phyloP scores from a whole-genome alignment of 1,140 invertebrate species.

The Drosophila dunni region DNA sequence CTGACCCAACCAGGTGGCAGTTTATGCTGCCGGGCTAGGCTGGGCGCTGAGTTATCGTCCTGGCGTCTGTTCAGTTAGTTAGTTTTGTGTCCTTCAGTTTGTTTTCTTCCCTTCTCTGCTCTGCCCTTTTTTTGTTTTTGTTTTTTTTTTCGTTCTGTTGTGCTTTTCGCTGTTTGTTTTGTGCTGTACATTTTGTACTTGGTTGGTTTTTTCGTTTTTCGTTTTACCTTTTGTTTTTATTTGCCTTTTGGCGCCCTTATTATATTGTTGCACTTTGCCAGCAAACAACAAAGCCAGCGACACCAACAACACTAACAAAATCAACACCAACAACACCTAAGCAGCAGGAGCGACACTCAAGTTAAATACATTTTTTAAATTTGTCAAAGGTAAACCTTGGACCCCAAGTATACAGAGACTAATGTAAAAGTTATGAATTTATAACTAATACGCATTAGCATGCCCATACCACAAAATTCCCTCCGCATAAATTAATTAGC shows the following conservation, averaged over 20 bases:
- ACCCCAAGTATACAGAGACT: constrained; percentile 24
- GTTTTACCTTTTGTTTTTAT: constrained; percentile 65
- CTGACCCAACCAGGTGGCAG: constrained; percentile 69
- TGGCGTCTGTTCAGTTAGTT: constrained; percentile 68
- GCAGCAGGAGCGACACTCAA: constrained; percentile 11
- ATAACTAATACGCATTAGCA: constrained; percentile 70
- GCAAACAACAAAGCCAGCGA: constrained; percentile 29
- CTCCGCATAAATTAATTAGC: constrained; percentile 77
- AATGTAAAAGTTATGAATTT: constrained; percentile 79
- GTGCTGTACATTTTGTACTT: constrained; percentile 42
- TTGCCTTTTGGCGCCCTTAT: constrained; percentile 79
- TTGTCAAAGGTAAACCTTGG: constrained; percentile 33
- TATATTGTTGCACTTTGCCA: constrained; percentile 69
- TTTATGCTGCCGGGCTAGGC: constrained; percentile 61
- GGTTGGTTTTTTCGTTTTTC: constrained; percentile 19
- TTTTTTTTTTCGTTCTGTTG: constrained; percentile 26
- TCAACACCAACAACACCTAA: neutral
- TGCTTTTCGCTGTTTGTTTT: constrained; percentile 45
- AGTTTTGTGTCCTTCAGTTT: constrained; percentile 74
- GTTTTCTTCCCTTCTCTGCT: constrained; percentile 13
- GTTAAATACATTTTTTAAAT: constrained; percentile 22
- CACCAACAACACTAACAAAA: constrained; percentile 11
- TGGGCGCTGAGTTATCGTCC: constrained; percentile 68
- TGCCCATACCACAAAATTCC: neutral
- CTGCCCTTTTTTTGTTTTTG: constrained; percentile 19